Base-by-base conservation (phyloP, 2,888 invertebrate species). In the Piscicola geometra region DNA sequence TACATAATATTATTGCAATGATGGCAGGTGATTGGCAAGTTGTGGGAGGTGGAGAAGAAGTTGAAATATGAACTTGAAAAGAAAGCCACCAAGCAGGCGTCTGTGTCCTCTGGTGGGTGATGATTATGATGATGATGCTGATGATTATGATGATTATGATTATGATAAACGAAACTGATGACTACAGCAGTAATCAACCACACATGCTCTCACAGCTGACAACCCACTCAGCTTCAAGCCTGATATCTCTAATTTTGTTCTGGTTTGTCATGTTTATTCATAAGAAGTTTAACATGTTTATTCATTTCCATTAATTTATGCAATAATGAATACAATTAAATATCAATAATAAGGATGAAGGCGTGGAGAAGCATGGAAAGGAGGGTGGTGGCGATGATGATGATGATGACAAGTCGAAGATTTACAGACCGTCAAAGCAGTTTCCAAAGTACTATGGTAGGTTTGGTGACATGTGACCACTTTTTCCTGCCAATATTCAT, bases 41-140 rank as follows among this genome's bases (percentile, higher is more conserved):
- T 56, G 60, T 56, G 21, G 21, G 60, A 56, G 60, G 60, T 56
- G 5, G 60, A 56, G 60, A 56, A 56, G 60, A 56, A 56, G 60
- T 21, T 56, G 60, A 56, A 56, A n/a, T 56, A 56, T 56, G 60
- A 56, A n/a, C n/a, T 56, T 9, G 12, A 56, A 5, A 18, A 56
- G 60, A 56, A n/a, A 18, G n/a, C 3, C 60, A 56, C 3, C 60
- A 56, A 56, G 60, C 3, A 56, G 25, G 3, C n/a, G 3, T 56
- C 60, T 25, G 60, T n/a, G 15, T 56, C 60, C n/a, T 3, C 25
- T 5, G 12, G 60, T 56, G 5, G 9, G 60, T 56, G 60, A 47
- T 47, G 12, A 47, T 21, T 47, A 47, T 47, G 9, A 15, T 47
- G 21, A 47, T 47, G 50, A 47, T 47, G 50, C 12, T 9, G 50